phyloP scores from a whole-genome alignment of 2,113 vertebrate species.

The Hiodon alosoides region DNA sequence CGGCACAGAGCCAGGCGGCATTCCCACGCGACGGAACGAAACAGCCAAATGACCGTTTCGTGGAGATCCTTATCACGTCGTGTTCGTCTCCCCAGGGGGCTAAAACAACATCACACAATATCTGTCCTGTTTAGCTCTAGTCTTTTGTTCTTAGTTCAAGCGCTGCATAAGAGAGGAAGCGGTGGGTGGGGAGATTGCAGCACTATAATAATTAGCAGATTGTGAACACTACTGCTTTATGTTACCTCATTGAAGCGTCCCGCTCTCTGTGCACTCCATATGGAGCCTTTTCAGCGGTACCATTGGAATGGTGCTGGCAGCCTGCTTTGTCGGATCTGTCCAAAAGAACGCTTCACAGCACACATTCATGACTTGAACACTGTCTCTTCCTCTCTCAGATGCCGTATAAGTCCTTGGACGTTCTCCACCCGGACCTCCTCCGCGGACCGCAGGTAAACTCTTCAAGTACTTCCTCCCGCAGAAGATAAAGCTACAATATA shows the following conservation, averaged over 20 bases:
- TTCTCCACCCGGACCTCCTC: not conserved
- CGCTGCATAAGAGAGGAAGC: conserved; percentile 37
- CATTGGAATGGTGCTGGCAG: too few species aligned
- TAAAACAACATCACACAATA: conserved; percentile 63
- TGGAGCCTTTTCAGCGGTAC: too few species aligned
- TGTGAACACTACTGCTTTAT: too few species aligned
- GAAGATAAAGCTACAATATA: not conserved
- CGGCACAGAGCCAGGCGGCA: not conserved
- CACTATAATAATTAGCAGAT: not conserved
- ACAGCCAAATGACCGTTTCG: not conserved
- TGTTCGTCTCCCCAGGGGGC: conserved; percentile 55
- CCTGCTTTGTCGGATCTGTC: too few species aligned
- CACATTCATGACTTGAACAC: not conserved
- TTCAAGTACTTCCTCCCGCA: too few species aligned
- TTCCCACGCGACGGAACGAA: not conserved
- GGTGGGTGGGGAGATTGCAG: not conserved
- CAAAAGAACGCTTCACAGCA: too few species aligned
- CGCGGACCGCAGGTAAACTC: too few species aligned
- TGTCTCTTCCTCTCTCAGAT: not conserved
- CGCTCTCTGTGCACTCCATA: too few species aligned
- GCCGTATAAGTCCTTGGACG: not conserved
- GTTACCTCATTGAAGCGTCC: too few species aligned
- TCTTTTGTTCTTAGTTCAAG: conserved; percentile 41
- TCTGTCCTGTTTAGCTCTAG: conserved; percentile 43
- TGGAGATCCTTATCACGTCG: conserved; percentile 58